Evolutionary conservation across 2,888 invertebrate genomes (phyloP).

Genomic region (Epirrita christyi): DNA sequence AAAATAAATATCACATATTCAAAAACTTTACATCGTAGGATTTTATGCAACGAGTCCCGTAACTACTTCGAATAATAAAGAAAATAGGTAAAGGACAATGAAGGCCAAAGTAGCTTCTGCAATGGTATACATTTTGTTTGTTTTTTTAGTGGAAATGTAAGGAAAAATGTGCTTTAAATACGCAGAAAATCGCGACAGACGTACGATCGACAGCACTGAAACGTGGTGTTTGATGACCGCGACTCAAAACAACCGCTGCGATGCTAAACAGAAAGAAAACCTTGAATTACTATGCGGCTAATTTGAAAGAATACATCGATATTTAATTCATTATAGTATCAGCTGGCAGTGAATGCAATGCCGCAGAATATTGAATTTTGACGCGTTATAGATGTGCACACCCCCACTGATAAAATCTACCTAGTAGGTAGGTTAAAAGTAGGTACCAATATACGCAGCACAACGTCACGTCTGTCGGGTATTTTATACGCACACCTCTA

Average conservation of each 20-base stretch:
- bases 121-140: conserved; percentile 74
- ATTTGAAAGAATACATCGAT: conserved; percentile 15
- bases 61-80: conserved; percentile 77
- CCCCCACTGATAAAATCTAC: conserved; percentile 20
- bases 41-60: conserved; percentile 71
- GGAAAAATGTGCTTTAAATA: conserved; percentile 39
- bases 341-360: conserved; percentile 4
- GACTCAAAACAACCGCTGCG: conserved; percentile 53
- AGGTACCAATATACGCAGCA: not conserved
- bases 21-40: conserved; percentile 42
- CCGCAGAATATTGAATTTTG: conserved; percentile 8
- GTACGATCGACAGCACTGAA: conserved; percentile 63
- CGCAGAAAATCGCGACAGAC: conserved; percentile 48
- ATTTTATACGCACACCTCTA: conserved; percentile 29
- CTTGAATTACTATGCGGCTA: conserved; percentile 58
- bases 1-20: conserved; percentile 74
- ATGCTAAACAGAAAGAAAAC: conserved; percentile 53
- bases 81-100: conserved; percentile 75
- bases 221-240: conserved; percentile 67
- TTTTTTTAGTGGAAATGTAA: conserved; percentile 47
- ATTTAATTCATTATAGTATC: not conserved
- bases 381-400: conserved; percentile 29
- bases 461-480: not conserved
- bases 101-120: conserved; percentile 80
- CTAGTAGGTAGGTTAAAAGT: not conserved